Base-by-base conservation (phyloP, 2,888 invertebrate genomes). In the Brenthis ino region DNA sequence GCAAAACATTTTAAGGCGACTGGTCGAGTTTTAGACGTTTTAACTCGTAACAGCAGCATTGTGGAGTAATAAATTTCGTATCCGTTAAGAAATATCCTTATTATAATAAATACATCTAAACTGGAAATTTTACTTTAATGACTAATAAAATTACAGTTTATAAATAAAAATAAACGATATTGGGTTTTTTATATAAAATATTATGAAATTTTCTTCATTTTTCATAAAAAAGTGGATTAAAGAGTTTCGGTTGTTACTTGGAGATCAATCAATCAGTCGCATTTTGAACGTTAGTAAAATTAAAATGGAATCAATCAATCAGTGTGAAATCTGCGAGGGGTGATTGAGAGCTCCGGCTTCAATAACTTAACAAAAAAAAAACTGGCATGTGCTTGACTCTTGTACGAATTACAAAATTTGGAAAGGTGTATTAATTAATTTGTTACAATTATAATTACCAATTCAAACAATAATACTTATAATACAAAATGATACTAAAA, bases 231-330 rank as follows among this genome's bases (percentile, higher is more conserved):
- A 54, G 57, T 55, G 37, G 48, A 66, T 48, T 54, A 67, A 67
- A 67, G 33, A 56, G 55, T 33, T 56, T 60, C 51, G 54, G 48
- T 24, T 47, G 55, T 54, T 54, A 14, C 48, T 43, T 60, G 24
- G 20, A 54, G 55, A 60, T 61, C 66, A 67, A 67, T 67, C 66
- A 67, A 61, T 67, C 55, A 61, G 66, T 28, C 43, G 54, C 58
- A 51, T 60, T 66, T 66, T 66, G 66, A 66, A 55, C 61, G 67
- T 67, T 67, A 67, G 60, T 71, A 72, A 82, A 83, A 86, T 85
- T 84, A 85, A 84, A 82, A 79, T 80, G 78, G 72, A 79, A 85
- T 87, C 85, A 79, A 87, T 88, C 86, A 87, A 86, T 86, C 87
- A 83, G 78, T 74, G 75, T 71, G 71, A 80, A 83, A 82, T 85